Conservation (phyloP, 2,888 invertebrate species). For the Muscina levida region DNA sequence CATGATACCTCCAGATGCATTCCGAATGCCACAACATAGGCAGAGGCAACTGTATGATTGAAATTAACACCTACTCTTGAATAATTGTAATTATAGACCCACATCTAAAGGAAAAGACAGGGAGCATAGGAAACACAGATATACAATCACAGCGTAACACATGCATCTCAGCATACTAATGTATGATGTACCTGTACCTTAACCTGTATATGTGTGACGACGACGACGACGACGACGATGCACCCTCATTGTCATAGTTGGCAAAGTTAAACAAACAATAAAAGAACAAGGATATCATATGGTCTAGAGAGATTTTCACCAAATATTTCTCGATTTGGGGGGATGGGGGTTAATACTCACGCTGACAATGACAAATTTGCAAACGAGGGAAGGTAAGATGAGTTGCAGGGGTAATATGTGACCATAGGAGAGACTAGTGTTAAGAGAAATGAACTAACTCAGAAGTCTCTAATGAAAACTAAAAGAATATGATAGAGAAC, state of each 20-base stretch:
- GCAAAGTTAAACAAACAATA: slow-evolving; percentile 60
- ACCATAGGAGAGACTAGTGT: too few species aligned
- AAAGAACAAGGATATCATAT: slow-evolving; percentile 37
- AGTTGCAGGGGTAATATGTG: too few species aligned
- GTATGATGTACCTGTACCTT: background rate
- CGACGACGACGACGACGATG: slow-evolving; percentile 33
- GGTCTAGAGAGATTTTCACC: slow-evolving; percentile 8
- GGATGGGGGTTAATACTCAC: background rate
- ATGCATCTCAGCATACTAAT: background rate
- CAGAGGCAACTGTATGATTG: background rate
- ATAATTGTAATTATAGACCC: background rate
- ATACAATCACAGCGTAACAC: background rate
- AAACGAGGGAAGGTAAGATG: slow-evolving; percentile 14
- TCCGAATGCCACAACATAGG: too few species aligned
- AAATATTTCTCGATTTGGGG: slow-evolving; percentile 25
- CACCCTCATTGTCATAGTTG: slow-evolving; percentile 5
- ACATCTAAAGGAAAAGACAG: background rate
- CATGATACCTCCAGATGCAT: background rate
- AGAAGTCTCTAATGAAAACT: too few species aligned
- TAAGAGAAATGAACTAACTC: background rate
- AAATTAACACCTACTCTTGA: slow-evolving; percentile 57
- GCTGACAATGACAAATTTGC: background rate
- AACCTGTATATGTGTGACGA: background rate
- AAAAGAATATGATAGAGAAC: too few species aligned
- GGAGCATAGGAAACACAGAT: background rate